These are phyloP conservation scores for Clunio marinus DNA, from an alignment of 2,888 invertebrate genomes.

Conservation along the genomic window DNA sequence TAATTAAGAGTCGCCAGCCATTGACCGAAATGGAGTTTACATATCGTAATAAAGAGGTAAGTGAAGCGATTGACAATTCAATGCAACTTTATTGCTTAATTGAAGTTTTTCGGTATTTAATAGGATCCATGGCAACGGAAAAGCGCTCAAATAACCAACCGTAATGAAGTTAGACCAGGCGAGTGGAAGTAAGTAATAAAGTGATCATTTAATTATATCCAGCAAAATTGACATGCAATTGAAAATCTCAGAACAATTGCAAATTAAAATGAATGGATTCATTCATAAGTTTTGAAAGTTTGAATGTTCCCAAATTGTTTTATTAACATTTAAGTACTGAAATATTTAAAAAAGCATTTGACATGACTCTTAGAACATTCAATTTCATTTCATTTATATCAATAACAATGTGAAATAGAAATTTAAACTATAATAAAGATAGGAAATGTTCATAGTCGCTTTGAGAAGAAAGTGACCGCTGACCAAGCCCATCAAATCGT, in stretches of 20 bases:
- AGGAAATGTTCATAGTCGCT: too few species aligned
- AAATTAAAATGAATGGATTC: too few species aligned
- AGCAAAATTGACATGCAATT: too few species aligned
- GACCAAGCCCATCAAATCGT: neutral
- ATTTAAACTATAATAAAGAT: too few species aligned
- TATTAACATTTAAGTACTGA: too few species aligned
- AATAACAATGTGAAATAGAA: too few species aligned
- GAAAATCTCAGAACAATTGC: too few species aligned
- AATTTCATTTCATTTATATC: too few species aligned
- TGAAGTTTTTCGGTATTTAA: conserved; percentile 1
- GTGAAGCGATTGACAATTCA: neutral
- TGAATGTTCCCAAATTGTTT: too few species aligned
- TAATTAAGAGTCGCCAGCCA: conserved; percentile 17
- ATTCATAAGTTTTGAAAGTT: too few species aligned
- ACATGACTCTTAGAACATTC: too few species aligned
- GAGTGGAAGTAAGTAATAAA: conserved; percentile 28
- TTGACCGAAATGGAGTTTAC: conserved; percentile 11
- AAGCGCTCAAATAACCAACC: neutral
- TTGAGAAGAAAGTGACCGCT: conserved; percentile 5
- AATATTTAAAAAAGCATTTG: too few species aligned
- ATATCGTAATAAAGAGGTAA: conserved; percentile 27
- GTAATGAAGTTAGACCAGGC: neutral
- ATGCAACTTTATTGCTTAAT: conserved; percentile 25
- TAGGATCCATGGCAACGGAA: conserved; percentile 4
- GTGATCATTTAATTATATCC: conserved; percentile 13